Evolutionary conservation across 2,888 invertebrate genomes (phyloP), one percentile per base, ranked within the genome.

Genomic region (Nymphalis polychloros): DNA sequence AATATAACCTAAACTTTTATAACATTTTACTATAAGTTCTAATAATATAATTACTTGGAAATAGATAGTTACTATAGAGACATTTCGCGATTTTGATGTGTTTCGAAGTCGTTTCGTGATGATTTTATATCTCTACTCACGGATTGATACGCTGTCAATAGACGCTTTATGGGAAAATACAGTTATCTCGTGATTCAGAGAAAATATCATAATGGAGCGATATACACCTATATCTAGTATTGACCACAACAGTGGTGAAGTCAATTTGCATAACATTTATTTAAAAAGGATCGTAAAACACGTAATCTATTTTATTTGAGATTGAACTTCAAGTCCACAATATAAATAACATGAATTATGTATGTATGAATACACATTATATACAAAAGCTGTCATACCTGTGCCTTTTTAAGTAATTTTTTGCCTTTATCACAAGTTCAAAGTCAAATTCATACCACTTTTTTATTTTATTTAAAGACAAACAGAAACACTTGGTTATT

Each of bases 181-280:
- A 78, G 80, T 81, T 81, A 78, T 77, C 75, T 50, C 63, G 31
- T 52, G 50, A 67, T 78, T 78, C 78, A 73, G 67, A 69, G 79
- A 60, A 60, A 31, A 48, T 48, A 48, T 60, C 48, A 60, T 27
- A 60, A 60, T 60, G 48, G 60, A 60, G 48, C 60, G 27, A 60
- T 60, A 48, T 27, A 59, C 8, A 27, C 27, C 27, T 41, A 35
- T 41, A 41, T n/a, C 8, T 19, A 41, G 27, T 19, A 41, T 19
- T 20, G 41, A 57, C 41, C 57, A n/a, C 57, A 41, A 57, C 57
- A 57, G 41, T 41, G 19, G 16, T 57, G 19, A 41, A 10, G 31
- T 10, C 17, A 13, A 55, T 55, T 55, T 55, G 53, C 57, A 57
- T 57, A 41, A 41, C 8, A 19, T 17, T 57, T 57, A 19, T 57